Conservation (phyloP, 2,888 invertebrate species). For the Desoria tigrina region DNA sequence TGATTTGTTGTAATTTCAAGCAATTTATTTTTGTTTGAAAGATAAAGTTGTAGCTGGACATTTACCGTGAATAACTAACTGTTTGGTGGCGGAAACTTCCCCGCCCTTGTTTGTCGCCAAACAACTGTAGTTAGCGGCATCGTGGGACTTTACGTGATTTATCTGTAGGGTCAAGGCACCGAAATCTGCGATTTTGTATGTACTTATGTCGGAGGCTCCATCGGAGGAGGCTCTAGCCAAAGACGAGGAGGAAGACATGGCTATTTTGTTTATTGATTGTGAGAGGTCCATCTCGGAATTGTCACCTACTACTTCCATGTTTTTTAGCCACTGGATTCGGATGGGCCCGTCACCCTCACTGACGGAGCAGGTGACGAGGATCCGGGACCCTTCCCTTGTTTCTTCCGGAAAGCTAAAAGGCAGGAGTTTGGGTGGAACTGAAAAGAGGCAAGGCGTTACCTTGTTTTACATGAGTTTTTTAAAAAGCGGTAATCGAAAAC, state of each 20-base stretch:
- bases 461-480: no score
- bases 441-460: slow-evolving; percentile 29
- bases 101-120: slow-evolving; percentile 40
- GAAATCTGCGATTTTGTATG: slow-evolving; percentile 51
- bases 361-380: slow-evolving; percentile 61
- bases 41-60: no score
- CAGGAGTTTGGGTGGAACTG: slow-evolving; percentile 62
- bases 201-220: slow-evolving; percentile 41
- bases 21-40: no score
- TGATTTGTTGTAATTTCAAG: no score
- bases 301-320: slow-evolving; percentile 51
- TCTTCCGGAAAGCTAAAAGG: slow-evolving; percentile 60
- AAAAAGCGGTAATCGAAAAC: no score
- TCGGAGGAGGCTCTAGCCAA: background rate
- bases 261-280: slow-evolving; percentile 54
- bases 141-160: slow-evolving; percentile 41
- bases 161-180: slow-evolving; percentile 49
- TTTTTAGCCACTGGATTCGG: slow-evolving; percentile 62
- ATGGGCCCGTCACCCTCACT: slow-evolving; percentile 63
- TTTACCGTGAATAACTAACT: slow-evolving; percentile 49
- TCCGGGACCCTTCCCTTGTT: slow-evolving; percentile 59
- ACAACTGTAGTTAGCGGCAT: slow-evolving; percentile 54
- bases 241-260: slow-evolving; percentile 27
- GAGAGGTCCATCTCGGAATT: background rate
- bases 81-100: slow-evolving; percentile 31